Evolutionary conservation across 2,113 vertebrate species (phyloP).

Genomic region (Ctenomys sociabilis): DNA sequence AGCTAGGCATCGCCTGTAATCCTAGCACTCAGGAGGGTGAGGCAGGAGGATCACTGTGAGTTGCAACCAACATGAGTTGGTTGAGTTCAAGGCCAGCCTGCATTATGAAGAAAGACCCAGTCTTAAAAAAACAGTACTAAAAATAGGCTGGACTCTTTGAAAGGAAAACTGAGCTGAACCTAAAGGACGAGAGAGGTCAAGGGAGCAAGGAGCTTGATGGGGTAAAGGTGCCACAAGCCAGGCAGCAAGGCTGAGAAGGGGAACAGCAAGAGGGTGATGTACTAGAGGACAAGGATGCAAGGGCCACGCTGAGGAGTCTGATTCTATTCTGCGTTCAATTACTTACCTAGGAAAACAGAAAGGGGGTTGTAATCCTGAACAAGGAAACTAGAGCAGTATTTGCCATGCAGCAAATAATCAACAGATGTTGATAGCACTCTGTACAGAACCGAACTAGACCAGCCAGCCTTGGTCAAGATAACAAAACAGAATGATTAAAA

Average conservation of each 20-base stretch:
- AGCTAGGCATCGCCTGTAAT: background rate
- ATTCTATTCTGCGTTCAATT: constrained; percentile 12
- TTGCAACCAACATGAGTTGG: background rate
- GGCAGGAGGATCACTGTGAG: background rate
- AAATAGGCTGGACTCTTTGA: background rate
- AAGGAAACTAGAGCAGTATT: background rate
- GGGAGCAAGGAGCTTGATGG: background rate
- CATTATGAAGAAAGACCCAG: background rate
- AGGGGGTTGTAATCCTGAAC: background rate
- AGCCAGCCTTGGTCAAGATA: background rate
- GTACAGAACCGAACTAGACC: background rate
- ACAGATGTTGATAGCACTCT: background rate
- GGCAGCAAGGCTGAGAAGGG: background rate
- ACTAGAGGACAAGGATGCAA: background rate
- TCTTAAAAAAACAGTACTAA: background rate
- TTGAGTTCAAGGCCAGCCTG: background rate
- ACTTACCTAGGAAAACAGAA: constrained; percentile 38
- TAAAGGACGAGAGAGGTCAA: background rate
- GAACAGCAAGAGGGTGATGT: background rate
- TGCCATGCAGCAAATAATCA: background rate
- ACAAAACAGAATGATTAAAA: background rate
- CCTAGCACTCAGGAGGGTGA: background rate
- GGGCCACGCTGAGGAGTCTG: background rate
- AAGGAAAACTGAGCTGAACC: background rate
- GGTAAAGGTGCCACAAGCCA: background rate